These are phyloP conservation scores for Agapornis canus DNA, from an alignment of 2,797 vertebrate genomes.

Conservation along the genomic window DNA sequence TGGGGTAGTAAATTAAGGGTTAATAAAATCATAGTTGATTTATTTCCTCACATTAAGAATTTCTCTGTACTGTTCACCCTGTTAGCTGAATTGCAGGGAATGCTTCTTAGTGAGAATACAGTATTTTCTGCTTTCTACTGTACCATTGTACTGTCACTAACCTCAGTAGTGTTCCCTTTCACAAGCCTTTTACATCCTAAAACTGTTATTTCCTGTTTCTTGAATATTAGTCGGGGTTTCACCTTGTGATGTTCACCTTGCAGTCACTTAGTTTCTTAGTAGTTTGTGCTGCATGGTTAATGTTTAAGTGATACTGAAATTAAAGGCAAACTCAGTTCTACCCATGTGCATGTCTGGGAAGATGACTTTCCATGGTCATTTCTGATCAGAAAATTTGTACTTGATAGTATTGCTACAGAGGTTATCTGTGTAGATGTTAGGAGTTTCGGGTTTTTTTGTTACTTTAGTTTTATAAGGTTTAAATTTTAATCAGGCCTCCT, in stretches of 20 bases:
- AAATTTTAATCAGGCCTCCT: background rate
- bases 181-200: background rate
- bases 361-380: background rate
- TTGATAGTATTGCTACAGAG: background rate
- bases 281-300: background rate
- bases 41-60: background rate
- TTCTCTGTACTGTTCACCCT: background rate
- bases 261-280: background rate
- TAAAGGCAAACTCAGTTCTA: background rate
- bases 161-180: background rate
- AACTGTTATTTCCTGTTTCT: background rate
- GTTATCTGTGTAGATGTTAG: background rate
- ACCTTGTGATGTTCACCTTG: background rate
- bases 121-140: background rate
- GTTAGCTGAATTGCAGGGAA: background rate
- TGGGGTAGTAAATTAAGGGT: background rate
- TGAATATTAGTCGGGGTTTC: background rate
- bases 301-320: background rate
- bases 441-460: background rate
- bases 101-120: background rate
- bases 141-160: background rate
- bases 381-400: background rate
- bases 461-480: background rate
- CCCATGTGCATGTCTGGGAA: background rate
- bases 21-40: background rate